phyloP scores from a whole-genome alignment of 1,140 invertebrate species.

The Drosophila bifasciata region DNA sequence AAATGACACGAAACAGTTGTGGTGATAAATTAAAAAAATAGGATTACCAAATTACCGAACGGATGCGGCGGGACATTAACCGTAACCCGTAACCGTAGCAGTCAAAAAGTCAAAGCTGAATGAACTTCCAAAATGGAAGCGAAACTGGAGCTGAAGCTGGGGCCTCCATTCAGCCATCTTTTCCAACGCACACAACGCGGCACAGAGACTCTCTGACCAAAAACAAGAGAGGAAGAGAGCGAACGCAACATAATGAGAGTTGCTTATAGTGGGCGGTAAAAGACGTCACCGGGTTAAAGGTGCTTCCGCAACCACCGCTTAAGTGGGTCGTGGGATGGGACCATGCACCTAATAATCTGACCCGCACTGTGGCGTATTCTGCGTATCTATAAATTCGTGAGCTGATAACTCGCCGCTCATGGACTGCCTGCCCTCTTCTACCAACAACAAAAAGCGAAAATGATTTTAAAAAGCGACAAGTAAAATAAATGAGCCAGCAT shows the following conservation, averaged over 20 bases:
- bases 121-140: constrained; percentile 78
- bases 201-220: constrained; percentile 10
- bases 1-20: constrained; percentile 32
- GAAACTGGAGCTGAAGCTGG: constrained; percentile 55
- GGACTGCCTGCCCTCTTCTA: constrained; percentile 29
- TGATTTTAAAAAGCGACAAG: constrained; percentile 68
- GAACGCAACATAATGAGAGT: constrained; percentile 1
- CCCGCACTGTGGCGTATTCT: not conserved
- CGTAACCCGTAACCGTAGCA: constrained; percentile 19
- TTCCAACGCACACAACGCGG: constrained; percentile 53
- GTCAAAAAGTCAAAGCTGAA: constrained; percentile 77
- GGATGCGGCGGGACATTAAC: not conserved
- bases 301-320: constrained; percentile 20
- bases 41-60: constrained; percentile 30
- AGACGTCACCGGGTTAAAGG: constrained; percentile 55
- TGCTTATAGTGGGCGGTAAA: constrained; percentile 19
- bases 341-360: constrained; percentile 7
- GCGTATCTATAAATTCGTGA: constrained; percentile 20
- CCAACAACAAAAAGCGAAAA: constrained; percentile 63
- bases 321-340: constrained; percentile 21
- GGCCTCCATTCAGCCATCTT: constrained; percentile 49
- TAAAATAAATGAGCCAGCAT: constrained; percentile 76
- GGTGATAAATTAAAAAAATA: not conserved
- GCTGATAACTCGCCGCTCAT: constrained; percentile 32
- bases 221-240: constrained; percentile 22